Percentiles rank a stretch among this genome's conserved stretches.
Conservation (phyloP, 2,888 invertebrate genomes). For the Piscicola geometra region DNA sequence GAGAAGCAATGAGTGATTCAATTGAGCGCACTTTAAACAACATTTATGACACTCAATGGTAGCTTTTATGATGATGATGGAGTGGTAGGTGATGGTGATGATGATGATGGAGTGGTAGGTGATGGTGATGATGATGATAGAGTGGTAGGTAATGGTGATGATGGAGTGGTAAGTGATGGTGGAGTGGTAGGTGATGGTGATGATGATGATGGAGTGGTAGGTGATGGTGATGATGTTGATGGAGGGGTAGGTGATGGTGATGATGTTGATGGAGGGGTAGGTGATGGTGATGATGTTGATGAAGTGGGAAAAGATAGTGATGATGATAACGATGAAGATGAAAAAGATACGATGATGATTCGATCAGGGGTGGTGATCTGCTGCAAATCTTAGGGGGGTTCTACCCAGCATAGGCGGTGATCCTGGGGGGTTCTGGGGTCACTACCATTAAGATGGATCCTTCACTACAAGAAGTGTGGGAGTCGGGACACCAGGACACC, state of each 20-base stretch:
- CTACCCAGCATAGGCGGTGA: no score
- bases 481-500: no score
- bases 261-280: not conserved
- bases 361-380: no score
- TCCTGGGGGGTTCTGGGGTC: no score
- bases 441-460: no score
- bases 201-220: slow-evolving; percentile 3
- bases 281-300: slow-evolving; percentile 17
- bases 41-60: not conserved
- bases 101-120: no score
- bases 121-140: not conserved
- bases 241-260: not conserved
- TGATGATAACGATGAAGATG: slow-evolving; percentile 15
- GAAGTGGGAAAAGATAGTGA: not conserved
- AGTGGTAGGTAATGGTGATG: not conserved
- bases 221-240: slow-evolving; percentile 6
- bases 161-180: not conserved
- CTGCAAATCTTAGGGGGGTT: no score
- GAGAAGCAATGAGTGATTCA: not conserved
- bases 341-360: slow-evolving; percentile 5
- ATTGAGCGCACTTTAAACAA: not conserved
- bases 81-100: no score
- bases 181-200: not conserved
- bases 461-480: no score
- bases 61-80: not conserved